phyloP scores from a whole-genome alignment of 1,140 invertebrate species.

The Luehdorfia chinensis region DNA sequence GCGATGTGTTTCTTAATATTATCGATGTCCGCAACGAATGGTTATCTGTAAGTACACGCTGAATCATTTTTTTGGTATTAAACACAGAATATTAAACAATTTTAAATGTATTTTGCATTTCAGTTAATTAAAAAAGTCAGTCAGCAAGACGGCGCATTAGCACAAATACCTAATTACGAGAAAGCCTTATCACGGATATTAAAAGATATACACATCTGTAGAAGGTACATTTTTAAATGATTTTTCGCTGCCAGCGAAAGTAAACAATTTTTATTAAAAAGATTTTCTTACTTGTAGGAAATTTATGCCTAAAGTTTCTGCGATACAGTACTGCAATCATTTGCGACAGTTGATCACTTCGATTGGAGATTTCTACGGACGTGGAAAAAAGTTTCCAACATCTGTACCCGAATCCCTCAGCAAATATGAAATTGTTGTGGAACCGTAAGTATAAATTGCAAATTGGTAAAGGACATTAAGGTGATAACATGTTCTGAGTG shows the following conservation, averaged over 20 bases:
- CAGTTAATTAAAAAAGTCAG: constrained; percentile 90
- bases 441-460: constrained; percentile 84
- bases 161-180: constrained; percentile 88
- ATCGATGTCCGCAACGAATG: constrained; percentile 94
- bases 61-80: neutral
- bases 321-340: constrained; percentile 88
- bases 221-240: constrained; percentile 78
- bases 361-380: constrained; percentile 87
- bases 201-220: constrained; percentile 88
- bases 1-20: constrained; percentile 91
- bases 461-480: no score
- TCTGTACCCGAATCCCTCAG: constrained; percentile 84
- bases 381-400: constrained; percentile 81
- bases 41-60: constrained; percentile 84
- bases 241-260: no score
- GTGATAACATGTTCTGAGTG: no score
- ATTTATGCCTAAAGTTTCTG: constrained; percentile 93
- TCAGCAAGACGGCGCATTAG: constrained; percentile 84
- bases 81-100: neutral
- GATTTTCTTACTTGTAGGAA: constrained; percentile 87
- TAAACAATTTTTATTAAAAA: no score
- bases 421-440: constrained; percentile 92
- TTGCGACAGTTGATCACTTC: constrained; percentile 89
- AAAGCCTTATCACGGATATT: constrained; percentile 89
- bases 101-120: constrained; percentile 41